phyloP scores from a whole-genome alignment of 2,888 invertebrate species.

The Rosalia funebris region DNA sequence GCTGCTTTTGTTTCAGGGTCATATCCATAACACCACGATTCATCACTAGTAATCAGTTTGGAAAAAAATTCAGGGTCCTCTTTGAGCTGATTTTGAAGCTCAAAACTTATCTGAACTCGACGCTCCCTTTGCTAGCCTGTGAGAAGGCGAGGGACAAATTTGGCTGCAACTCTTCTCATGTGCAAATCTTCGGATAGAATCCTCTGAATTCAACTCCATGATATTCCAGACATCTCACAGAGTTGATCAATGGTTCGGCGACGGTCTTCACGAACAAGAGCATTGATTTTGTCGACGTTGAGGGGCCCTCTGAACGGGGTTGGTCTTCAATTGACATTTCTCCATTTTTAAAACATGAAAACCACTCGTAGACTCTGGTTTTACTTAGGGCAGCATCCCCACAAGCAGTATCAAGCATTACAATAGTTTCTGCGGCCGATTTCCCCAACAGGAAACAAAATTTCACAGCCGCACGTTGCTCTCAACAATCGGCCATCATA shows the following conservation, averaged over 20 bases:
- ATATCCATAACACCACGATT: background rate
- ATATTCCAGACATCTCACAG: no score
- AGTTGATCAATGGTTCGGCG: no score
- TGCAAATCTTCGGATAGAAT: background rate
- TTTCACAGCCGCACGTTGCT: slow-evolving; percentile 27
- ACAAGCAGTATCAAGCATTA: no score
- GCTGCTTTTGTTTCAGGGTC: background rate
- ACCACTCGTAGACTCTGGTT: no score
- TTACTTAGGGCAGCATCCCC: no score
- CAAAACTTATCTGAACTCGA: background rate
- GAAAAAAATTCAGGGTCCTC: background rate
- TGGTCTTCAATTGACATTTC: no score
- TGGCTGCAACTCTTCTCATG: background rate
- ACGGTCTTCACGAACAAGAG: no score
- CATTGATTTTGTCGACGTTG: no score
- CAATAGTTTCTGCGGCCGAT: no score
- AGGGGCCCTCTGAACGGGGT: no score
- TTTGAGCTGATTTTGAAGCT: background rate
- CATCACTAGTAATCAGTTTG: background rate
- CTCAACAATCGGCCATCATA: slow-evolving; percentile 32
- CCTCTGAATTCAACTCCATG: background rate
- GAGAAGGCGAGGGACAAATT: background rate
- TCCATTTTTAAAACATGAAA: no score
- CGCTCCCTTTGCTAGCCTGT: background rate
- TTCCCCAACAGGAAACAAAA: slow-evolving; percentile 7